phyloP scores from a whole-genome alignment of 2,113 vertebrate genomes.

The Thunnus thynnus region DNA sequence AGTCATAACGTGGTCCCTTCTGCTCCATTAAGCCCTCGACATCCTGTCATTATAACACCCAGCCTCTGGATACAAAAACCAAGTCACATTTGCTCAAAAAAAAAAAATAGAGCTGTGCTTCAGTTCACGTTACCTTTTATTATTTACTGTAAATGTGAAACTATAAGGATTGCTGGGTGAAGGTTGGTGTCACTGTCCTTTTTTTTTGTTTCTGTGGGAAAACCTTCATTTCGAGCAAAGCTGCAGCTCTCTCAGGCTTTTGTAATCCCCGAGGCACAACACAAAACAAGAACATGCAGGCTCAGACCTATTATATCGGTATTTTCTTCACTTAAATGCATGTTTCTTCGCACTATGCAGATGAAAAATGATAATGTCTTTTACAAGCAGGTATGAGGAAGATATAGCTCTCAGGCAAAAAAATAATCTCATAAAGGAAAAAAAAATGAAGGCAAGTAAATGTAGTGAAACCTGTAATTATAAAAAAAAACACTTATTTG shows the following conservation, averaged over 20 bases:
- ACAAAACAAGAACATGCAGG: slow-evolving; percentile 69
- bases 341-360: slow-evolving; percentile 29
- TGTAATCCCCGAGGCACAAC: slow-evolving; percentile 48
- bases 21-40: slow-evolving; percentile 23
- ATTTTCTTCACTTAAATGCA: slow-evolving; percentile 59
- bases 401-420: slow-evolving; percentile 41
- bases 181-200: slow-evolving; percentile 4
- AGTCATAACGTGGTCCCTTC: background rate
- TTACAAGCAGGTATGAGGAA: slow-evolving; percentile 44
- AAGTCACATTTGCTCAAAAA: background rate
- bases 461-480: slow-evolving; percentile 17
- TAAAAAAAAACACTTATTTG: slow-evolving; percentile 1
- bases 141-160: slow-evolving; percentile 1
- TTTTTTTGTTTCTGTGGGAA: slow-evolving; percentile 24
- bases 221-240: slow-evolving; percentile 23
- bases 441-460: background rate
- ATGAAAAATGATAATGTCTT: slow-evolving; percentile 56
- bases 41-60: slow-evolving; percentile 10
- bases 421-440: slow-evolving; percentile 19
- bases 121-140: background rate
- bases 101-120: background rate
- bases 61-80: slow-evolving; percentile 6
- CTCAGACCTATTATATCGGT: slow-evolving; percentile 60
- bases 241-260: slow-evolving; percentile 10
- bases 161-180: background rate